phyloP scores from a whole-genome alignment of 2,113 vertebrate species.

The Tetrao urogallus region DNA sequence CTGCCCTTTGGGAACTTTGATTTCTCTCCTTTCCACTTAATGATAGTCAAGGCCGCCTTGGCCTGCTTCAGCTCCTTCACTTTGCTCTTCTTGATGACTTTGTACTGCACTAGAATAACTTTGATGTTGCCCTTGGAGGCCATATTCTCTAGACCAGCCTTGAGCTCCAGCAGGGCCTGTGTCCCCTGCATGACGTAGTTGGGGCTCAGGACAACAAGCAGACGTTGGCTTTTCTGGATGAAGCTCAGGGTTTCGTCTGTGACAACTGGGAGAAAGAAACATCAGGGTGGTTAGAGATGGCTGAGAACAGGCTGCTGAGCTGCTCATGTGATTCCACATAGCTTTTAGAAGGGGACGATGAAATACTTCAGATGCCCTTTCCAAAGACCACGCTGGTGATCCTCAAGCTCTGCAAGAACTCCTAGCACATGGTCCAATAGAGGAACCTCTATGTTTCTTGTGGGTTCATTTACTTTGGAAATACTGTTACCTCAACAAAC shows the following conservation, averaged over 20 bases:
- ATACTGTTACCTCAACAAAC: not conserved
- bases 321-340: not conserved
- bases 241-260: constrained; percentile 96
- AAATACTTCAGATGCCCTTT: not conserved
- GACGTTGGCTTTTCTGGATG: constrained; percentile 91
- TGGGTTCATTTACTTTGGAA: not conserved
- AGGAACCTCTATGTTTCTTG: not conserved
- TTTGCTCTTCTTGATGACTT: constrained; percentile 83
- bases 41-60: constrained; percentile 85
- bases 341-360: not conserved
- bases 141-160: constrained; percentile 93
- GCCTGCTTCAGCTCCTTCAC: constrained; percentile 90
- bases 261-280: constrained; percentile 88
- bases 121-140: constrained; percentile 86
- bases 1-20: constrained; percentile 86
- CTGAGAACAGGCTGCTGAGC: not conserved
- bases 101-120: constrained; percentile 94
- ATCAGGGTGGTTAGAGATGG: constrained; percentile 74
- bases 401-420: not conserved
- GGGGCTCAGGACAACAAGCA: constrained; percentile 93
- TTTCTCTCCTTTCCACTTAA: constrained; percentile 95
- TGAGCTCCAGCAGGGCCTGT: constrained; percentile 95
- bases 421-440: not conserved
- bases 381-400: not conserved
- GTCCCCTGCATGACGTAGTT: constrained; percentile 90